Percentiles rank a stretch among this genome's conserved stretches.
Conservation (phyloP, 2,113 vertebrate genomes). For the Halcyon senegalensis region DNA sequence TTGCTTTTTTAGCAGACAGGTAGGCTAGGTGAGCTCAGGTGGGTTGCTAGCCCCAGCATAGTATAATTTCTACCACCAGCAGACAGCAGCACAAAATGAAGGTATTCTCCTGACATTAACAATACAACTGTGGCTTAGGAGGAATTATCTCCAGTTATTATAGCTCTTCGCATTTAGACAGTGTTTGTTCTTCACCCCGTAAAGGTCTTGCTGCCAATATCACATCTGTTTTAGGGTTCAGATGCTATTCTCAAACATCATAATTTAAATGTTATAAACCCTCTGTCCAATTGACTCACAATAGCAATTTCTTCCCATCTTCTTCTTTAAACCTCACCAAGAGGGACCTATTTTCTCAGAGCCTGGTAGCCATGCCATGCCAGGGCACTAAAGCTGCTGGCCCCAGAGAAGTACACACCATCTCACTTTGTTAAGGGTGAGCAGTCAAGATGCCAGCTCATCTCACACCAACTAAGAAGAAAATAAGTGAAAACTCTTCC, state of each 20-base stretch:
- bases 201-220: background rate
- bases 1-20: background rate
- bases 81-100: background rate
- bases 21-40: background rate
- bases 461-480: background rate
- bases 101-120: background rate
- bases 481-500: background rate
- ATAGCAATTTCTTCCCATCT: background rate
- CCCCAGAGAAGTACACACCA: background rate
- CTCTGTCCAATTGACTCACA: background rate
- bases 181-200: background rate
- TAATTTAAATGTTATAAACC: background rate
- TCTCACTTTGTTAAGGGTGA: background rate
- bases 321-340: background rate
- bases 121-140: background rate
- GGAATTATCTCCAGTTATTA: background rate
- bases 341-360: background rate
- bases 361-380: fast-evolving
- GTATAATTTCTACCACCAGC: background rate
- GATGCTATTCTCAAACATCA: background rate
- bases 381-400: background rate
- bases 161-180: background rate
- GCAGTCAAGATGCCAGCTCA: background rate
- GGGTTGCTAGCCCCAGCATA: background rate
- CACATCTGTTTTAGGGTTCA: background rate